phyloP scores from a whole-genome alignment of 2,113 vertebrate genomes.

The Ageneiosus marmoratus region DNA sequence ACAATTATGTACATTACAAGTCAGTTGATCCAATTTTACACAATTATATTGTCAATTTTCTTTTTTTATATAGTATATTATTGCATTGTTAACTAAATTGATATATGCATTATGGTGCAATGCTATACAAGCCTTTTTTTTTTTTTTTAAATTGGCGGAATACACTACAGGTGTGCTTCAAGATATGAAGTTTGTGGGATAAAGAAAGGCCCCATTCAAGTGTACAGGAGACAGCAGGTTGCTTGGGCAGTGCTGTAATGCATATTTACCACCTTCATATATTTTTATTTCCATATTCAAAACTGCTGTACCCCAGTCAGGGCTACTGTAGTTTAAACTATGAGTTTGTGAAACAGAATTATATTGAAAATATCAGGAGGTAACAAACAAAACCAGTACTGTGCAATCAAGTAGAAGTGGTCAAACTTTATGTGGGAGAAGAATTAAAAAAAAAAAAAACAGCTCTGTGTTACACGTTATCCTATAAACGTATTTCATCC shows the following conservation, averaged over 20 bases:
- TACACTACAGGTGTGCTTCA: not conserved
- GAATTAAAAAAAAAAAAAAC: not conserved
- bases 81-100: not conserved
- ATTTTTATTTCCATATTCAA: not conserved
- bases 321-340: not conserved
- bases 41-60: not conserved
- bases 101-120: not conserved
- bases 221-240: not conserved
- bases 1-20: not conserved
- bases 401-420: not conserved
- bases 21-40: not conserved
- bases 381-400: not conserved
- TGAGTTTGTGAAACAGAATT: not conserved
- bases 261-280: not conserved
- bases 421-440: not conserved
- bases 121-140: not conserved
- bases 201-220: not conserved
- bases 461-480: not conserved
- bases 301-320: not conserved
- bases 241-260: not conserved
- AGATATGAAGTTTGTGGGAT: not conserved
- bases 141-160: not conserved
- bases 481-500: not conserved
- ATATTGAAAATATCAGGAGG: not conserved
- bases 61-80: not conserved